A percentile compares a stretch with the other conserved stretches of the same genome.
Conservation (phyloP, 2,113 vertebrate genomes). For the Spheniscus mendiculus region DNA sequence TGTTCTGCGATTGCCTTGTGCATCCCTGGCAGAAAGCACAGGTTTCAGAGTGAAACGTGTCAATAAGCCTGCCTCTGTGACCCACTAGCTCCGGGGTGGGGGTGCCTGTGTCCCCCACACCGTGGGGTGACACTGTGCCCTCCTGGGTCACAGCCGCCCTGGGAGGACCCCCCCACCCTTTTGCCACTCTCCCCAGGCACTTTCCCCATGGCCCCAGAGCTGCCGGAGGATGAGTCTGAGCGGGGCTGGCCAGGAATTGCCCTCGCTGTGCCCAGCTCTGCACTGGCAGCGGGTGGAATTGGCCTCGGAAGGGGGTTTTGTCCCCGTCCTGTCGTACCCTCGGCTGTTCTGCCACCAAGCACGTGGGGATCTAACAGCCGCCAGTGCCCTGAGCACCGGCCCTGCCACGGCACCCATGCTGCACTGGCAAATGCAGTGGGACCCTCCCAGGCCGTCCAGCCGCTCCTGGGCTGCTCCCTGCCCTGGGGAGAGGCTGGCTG, state of each 20-base stretch:
- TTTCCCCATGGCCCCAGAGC: not conserved
- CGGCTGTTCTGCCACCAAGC: not conserved
- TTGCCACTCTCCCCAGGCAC: not conserved
- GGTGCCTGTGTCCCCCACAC: not conserved
- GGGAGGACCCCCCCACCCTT: not conserved
- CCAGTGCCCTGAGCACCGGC: no score
- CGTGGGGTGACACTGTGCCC: fast-evolving
- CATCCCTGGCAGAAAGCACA: not conserved
- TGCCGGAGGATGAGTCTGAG: not conserved
- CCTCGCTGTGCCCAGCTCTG: not conserved
- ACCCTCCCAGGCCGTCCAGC: fast-evolving
- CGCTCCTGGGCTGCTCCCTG: not conserved
- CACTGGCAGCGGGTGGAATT: fast-evolving
- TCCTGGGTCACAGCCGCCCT: not conserved
- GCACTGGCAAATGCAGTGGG: fast-evolving
- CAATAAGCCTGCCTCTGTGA: not conserved
- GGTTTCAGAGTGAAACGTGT: not conserved
- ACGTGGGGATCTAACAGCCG: not conserved
- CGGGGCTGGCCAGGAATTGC: fast-evolving
- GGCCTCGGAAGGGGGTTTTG: not conserved
- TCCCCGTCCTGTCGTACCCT: not conserved
- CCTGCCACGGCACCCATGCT: fast-evolving
- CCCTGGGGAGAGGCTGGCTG: not conserved
- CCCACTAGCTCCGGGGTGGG: not conserved
- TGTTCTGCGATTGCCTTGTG: not conserved